Conservation (phyloP, 2,888 invertebrate species). For the Campoplex capitator region DNA sequence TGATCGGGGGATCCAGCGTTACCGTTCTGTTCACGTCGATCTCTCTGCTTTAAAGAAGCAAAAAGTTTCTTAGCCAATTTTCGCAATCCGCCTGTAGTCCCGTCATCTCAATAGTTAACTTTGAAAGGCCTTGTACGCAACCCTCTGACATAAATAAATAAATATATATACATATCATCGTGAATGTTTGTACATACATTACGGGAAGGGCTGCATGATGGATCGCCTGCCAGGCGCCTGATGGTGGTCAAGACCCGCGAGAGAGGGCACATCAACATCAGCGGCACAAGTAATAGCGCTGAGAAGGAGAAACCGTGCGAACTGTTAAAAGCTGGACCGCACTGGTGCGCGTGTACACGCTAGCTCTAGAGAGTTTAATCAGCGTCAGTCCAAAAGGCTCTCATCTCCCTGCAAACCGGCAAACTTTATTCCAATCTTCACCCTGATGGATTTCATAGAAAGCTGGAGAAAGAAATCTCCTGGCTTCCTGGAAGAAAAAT, state of each 20-base stretch:
- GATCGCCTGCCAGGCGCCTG: constrained; percentile 65
- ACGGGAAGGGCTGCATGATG: constrained; percentile 58
- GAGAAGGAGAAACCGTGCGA: constrained; percentile 33
- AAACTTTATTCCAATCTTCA: constrained; percentile 47
- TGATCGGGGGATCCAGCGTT: neutral
- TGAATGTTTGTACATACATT: constrained; percentile 23
- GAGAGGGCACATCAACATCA: constrained; percentile 46
- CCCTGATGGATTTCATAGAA: neutral
- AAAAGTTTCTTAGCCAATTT: neutral
- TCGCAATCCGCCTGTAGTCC: neutral
- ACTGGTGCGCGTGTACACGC: neutral
- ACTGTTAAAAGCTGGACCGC: constrained; percentile 51
- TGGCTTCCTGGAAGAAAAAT: neutral
- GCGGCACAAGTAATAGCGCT: constrained; percentile 36
- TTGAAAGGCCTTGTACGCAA: neutral
- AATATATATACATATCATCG: neutral
- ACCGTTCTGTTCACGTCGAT: neutral
- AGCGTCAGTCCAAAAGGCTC: constrained; percentile 46
- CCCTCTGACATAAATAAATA: neutral
- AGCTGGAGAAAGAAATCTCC: neutral
- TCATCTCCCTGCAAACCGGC: constrained; percentile 26
- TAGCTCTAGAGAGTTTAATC: constrained; percentile 49
- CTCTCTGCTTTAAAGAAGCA: neutral
- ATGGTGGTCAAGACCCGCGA: constrained; percentile 44
- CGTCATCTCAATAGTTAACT: neutral